Base-by-base conservation (phyloP, 2,113 vertebrate genomes). In the Cyanoramphus novaezelandiae region DNA sequence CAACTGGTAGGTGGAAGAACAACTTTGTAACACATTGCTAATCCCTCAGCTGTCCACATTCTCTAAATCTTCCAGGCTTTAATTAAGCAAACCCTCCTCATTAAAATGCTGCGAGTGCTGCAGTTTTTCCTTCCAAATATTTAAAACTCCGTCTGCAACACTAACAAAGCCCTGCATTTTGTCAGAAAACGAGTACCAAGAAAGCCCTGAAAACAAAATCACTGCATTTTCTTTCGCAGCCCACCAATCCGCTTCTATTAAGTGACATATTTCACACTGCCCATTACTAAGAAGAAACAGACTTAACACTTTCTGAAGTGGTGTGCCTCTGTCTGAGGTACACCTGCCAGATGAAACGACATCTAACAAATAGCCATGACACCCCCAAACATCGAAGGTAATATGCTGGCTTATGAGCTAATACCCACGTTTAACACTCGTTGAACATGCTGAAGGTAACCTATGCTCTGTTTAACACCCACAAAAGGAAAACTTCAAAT, bases 61-160 rank as follows among this genome's bases (percentile, higher is more conserved):
- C 57, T 37, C 59, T 4, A 65, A 41, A 0, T 74, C 37, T 92
- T 93, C 25, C 7, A 53, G 1, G 28, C n/a, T 79, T 94, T 91
- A 96, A 95, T 95, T 92, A 96, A 57, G 65, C 31, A 80, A 96
- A 93, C 29, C 13, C 12, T 59, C 31, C 69, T 93, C 86, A 94
- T 94, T 94, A 95, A 93, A 93, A 94, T 65, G n/a, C 68, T 91
- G 74, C 1, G 0, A 89, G 63, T 21, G 13, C 25, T 68, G 60
- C 74, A 82, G 2, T 63, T 93, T 88, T 91, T 63, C 86, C 59
- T 95, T 92, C 69, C 68, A 92, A 88, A 74, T 70, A 94, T 83
- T 91, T 93, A 39, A 64, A 96, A 79, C 52, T 62, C 64, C 0
- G 13, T 46, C 74, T 76, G 44, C 63, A 84, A 72, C 28, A 33